Evolutionary conservation across 2,113 vertebrate genomes (phyloP).

Genomic region (Hyperopisus bebe): DNA sequence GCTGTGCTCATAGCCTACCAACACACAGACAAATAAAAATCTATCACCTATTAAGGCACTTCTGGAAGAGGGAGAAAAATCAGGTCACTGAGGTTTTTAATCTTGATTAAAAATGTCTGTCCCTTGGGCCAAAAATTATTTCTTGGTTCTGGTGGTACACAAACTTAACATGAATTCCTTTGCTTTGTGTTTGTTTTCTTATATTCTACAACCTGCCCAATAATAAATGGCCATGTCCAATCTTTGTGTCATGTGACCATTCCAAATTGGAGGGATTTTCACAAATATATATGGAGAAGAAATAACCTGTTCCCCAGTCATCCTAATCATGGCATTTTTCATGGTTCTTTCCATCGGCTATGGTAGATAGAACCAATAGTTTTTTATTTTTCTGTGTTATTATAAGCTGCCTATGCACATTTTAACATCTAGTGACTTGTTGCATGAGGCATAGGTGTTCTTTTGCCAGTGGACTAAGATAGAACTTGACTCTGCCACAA

Average conservation of each 20-base stretch:
- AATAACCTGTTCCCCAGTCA: neutral
- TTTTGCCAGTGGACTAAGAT: neutral
- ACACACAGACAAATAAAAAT: neutral
- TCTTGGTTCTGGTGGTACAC: neutral
- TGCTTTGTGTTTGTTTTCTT: neutral
- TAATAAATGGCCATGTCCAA: neutral
- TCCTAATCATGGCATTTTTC: neutral
- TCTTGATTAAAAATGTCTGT: neutral
- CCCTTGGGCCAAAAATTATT: neutral
- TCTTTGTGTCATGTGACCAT: neutral
- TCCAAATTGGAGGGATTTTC: neutral
- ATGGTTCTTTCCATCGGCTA: neutral
- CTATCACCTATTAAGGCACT: neutral
- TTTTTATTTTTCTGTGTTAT: neutral
- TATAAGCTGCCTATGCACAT: neutral
- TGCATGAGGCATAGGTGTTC: neutral
- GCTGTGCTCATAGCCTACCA: neutral
- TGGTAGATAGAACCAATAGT: neutral
- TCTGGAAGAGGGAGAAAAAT: neutral
- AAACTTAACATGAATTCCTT: neutral
- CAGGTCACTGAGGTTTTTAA: neutral
- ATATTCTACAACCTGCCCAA: neutral
- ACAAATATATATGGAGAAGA: neutral
- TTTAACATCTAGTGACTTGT: neutral
- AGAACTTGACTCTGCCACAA: neutral